A percentile compares a stretch with the other conserved stretches of the same genome.
Evolutionary conservation across 2,888 invertebrate species (phyloP).

Genomic region (Sphecodes monilicornis): DNA sequence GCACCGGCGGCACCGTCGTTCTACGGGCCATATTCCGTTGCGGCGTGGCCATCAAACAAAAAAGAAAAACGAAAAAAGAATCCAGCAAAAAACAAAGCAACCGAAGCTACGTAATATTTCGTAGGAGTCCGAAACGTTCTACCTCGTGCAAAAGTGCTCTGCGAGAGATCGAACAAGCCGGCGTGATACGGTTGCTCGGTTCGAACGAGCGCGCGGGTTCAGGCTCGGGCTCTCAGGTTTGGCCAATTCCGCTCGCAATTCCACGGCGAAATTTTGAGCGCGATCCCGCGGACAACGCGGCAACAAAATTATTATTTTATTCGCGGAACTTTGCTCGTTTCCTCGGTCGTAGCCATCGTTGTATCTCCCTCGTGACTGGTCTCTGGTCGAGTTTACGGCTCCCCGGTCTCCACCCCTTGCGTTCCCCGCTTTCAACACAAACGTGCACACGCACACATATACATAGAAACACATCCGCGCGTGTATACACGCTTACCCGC

Average conservation of each 20-base stretch:
- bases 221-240: no score
- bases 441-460: neutral
- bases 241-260: constrained; percentile 19
- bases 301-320: constrained; percentile 64
- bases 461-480: no score
- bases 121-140: neutral
- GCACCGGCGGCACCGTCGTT: neutral
- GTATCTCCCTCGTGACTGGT: constrained; percentile 63
- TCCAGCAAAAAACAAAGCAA: neutral
- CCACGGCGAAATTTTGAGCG: constrained; percentile 25
- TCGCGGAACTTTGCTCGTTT: constrained; percentile 57
- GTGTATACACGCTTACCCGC: neutral
- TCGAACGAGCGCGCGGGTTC: neutral
- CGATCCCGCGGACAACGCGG: constrained; percentile 35
- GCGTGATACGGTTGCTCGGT: constrained; percentile 5
- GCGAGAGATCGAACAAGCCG: constrained; percentile 6
- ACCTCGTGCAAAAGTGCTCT: neutral
- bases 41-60: neutral
- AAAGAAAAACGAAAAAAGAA: neutral
- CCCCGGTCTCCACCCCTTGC: constrained; percentile 35
- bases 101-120: constrained; percentile 3
- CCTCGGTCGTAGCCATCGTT: constrained; percentile 64
- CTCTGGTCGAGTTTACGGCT: constrained; percentile 66
- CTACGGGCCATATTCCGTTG: neutral
- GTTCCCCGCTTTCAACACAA: constrained; percentile 35